phyloP scores from a whole-genome alignment of 2,797 vertebrate species.

The Notamacropus eugenii region DNA sequence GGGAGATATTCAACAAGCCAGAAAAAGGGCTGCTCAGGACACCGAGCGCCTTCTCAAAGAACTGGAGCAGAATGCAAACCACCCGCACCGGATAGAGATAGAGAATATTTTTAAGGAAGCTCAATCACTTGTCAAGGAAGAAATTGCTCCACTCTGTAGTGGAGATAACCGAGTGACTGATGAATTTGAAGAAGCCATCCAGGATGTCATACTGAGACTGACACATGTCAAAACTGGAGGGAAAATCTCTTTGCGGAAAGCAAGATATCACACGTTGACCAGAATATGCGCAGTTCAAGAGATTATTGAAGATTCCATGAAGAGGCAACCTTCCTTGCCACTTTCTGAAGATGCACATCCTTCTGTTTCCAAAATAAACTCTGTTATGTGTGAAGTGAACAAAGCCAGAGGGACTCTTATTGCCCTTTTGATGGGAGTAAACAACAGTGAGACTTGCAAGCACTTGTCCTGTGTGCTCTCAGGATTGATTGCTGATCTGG shows the following conservation, averaged over 20 bases:
- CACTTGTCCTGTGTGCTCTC: conserved; percentile 95
- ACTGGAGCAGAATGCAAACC: conserved; percentile 94
- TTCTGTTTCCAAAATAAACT: conserved; percentile 94
- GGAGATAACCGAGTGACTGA: conserved; percentile 88
- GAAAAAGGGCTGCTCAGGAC: conserved; percentile 93
- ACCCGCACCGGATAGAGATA: conserved; percentile 92
- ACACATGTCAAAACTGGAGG: conserved; percentile 97
- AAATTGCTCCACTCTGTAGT: conserved; percentile 90
- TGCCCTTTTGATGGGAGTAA: conserved; percentile 94
- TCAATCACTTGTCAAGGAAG: conserved; percentile 90
- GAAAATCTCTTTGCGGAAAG: conserved; percentile 92
- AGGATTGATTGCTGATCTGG: conserved; percentile 94
- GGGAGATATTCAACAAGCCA: conserved; percentile 91
- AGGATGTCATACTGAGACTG: conserved; percentile 92
- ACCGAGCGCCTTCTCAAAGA: conserved; percentile 94
- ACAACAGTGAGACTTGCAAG: conserved; percentile 92
- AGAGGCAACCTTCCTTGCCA: conserved; percentile 92
- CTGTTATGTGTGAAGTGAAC: conserved; percentile 95
- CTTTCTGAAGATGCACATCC: conserved; percentile 93
- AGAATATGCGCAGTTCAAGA: conserved; percentile 95
- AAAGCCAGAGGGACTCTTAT: conserved; percentile 94
- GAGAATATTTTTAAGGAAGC: conserved; percentile 92
- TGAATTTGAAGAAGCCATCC: conserved; percentile 94
- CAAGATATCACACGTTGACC: conserved; percentile 93
- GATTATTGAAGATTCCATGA: conserved; percentile 91